Evolutionary conservation across 1,140 invertebrate genomes (phyloP).

Genomic region (Augochlora pura): DNA sequence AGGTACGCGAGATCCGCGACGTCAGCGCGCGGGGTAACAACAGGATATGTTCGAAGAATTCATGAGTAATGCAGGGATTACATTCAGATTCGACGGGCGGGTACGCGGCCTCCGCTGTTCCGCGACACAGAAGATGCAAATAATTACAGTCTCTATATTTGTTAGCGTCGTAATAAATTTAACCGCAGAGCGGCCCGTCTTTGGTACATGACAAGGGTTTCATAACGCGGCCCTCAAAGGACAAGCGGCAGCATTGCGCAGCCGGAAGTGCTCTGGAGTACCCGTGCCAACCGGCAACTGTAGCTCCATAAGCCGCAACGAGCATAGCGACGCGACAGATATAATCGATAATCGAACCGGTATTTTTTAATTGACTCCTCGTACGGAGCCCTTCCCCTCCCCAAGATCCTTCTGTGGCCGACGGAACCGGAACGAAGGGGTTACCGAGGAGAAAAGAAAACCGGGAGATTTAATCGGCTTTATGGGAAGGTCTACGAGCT

Average conservation of each 20-base stretch:
- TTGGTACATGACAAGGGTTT: constrained; percentile 53
- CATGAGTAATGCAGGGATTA: neutral
- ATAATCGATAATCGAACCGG: constrained; percentile 39
- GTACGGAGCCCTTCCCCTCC: neutral
- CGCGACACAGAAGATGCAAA: constrained; percentile 58
- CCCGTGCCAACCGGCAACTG: constrained; percentile 6
- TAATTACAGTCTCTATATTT: constrained; percentile 47
- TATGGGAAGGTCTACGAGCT: neutral
- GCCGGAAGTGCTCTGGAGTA: constrained; percentile 50
- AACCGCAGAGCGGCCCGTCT: constrained; percentile 36
- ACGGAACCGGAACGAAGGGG: neutral
- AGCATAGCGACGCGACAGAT: neutral
- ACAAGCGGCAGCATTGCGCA: constrained; percentile 36
- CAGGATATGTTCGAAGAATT: neutral
- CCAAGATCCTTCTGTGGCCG: neutral
- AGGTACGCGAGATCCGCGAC: neutral
- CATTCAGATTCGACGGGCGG: neutral
- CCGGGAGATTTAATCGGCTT: neutral
- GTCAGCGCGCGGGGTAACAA: too few relatives aligned
- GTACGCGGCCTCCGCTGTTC: too few relatives aligned
- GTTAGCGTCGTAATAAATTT: constrained; percentile 55
- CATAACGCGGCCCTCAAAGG: constrained; percentile 57
- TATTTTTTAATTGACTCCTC: neutral
- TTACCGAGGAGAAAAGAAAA: neutral
- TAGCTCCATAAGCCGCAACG: neutral